Base-by-base conservation (phyloP, 1,140 invertebrate species). In the Nylanderia fulva region DNA sequence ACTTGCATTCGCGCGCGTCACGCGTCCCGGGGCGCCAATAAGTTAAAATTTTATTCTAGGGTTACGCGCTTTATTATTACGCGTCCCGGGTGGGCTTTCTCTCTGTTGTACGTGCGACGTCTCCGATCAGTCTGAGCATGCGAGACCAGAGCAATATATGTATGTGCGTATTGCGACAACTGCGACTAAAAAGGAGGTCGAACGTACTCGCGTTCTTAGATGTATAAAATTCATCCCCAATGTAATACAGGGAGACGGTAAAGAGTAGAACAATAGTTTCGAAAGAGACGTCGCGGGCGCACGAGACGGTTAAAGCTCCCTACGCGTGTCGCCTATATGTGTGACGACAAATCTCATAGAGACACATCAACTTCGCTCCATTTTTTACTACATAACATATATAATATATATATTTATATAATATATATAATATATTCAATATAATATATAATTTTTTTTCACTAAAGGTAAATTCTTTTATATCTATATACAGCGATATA, bases 311-410 rank as follows among this genome's bases (percentile, higher is more conserved):
- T 45, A 60, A n/a, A 84, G 77, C 66, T 48, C 85, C 87, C 68
- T 69, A 61, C 74, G 75, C 68, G 80, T 45, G n/a, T 56, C 45
- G 69, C 88, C 88, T n/a, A n/a, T n/a, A 86, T 0, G 15, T 48
- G 45, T 88, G 90, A 92, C 92, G 90, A 85, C 91, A 92, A 93
- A 93, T 94, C 91, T 94, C 93, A 92, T 92, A 94, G 88, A 93
- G 90, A 94, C 91, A 94, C 92, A 94, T 93, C 84, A 85, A 93
- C 88, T 15, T 90, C 91, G 91, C 92, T 92, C 90, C 90, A 93
- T 92, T 94, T n/a, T 94, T 94, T 94, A 93, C 91, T 92, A 94
- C 90, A 93, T 94, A 94, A 94, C 93, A 92, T 94, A 92, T 94
- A 94, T 91, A 93, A 94, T 94, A 94, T 93, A 94, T 93, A 93